Percentiles rank a stretch among this genome's conserved stretches.
Evolutionary conservation across 2,888 invertebrate species (phyloP).

Genomic region (Drosophila bunnanda): DNA sequence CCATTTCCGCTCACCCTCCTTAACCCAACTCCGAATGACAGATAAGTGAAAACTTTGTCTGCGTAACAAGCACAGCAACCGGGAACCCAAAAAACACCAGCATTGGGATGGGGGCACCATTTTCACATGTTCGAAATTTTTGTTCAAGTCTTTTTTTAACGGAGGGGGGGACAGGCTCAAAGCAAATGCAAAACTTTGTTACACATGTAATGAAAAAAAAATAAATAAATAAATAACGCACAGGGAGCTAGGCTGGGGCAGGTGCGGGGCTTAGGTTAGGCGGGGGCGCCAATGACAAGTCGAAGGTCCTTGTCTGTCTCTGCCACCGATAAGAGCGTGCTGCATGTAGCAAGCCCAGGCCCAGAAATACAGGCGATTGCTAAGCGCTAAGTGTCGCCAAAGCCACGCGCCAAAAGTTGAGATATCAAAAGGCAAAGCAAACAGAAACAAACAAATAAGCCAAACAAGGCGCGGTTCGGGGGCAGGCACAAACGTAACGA

Average conservation of each 20-base stretch:
- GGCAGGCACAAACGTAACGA: constrained; percentile 17
- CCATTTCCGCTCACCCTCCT: constrained; percentile 4
- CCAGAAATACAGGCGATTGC: constrained; percentile 56
- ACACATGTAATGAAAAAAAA: constrained; percentile 79
- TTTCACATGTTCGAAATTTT: constrained; percentile 36
- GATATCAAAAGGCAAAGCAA: constrained; percentile 74
- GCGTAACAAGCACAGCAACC: constrained; percentile 34
- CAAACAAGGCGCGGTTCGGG: constrained; percentile 13
- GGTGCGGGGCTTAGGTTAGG: background rate
- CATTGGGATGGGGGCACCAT: constrained; percentile 16
- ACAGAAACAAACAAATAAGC: constrained; percentile 66
- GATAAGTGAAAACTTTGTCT: constrained; percentile 66
- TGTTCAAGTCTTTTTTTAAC: constrained; percentile 53
- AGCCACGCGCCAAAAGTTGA: constrained; percentile 75
- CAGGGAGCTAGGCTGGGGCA: constrained; percentile 26
- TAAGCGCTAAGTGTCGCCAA: constrained; percentile 71
- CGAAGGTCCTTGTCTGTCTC: constrained; percentile 41
- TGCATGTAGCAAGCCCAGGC: constrained; percentile 11
- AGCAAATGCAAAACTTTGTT: constrained; percentile 77
- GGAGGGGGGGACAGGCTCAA: constrained; percentile 67
- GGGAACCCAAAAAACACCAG: constrained; percentile 10
- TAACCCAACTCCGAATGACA: constrained; percentile 50
- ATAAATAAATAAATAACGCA: constrained; percentile 70
- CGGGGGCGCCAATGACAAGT: constrained; percentile 53
- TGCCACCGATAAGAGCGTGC: constrained; percentile 57